Evolutionary conservation across 2,113 vertebrate species (phyloP).

Genomic region (Synodontis membranacea): DNA sequence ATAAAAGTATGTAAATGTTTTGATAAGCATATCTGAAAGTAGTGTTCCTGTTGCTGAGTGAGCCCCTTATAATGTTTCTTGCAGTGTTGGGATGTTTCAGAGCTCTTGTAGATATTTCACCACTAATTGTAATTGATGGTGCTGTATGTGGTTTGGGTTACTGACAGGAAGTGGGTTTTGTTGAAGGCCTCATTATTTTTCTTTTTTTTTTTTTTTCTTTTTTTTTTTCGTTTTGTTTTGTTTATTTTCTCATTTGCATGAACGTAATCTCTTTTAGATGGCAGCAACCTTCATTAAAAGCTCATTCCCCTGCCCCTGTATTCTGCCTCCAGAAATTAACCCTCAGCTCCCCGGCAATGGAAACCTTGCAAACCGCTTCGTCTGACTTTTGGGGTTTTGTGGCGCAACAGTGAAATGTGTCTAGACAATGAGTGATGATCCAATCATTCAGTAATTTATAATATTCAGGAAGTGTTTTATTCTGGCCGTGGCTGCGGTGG

Average conservation of each 20-base stretch:
- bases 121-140: not conserved
- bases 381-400: not conserved
- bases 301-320: not conserved
- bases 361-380: not conserved
- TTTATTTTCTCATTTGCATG: conserved; percentile 15
- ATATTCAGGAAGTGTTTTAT: not conserved
- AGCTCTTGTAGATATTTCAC: not conserved
- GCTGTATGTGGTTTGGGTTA: conserved; percentile 6
- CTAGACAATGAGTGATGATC: not conserved
- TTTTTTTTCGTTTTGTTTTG: too few species aligned
- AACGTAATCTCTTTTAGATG: not conserved
- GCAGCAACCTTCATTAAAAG: conserved; percentile 16
- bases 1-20: not conserved
- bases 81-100: not conserved
- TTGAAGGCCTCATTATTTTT: not conserved
- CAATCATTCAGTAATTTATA: not conserved
- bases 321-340: conserved; percentile 11
- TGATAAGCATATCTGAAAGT: not conserved
- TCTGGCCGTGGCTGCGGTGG: not conserved
- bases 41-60: not conserved
- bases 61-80: not conserved
- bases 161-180: conserved; percentile 4
- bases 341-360: not conserved
- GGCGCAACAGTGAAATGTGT: not conserved
- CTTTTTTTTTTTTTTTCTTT: too few species aligned